phyloP scores from a whole-genome alignment of 2,888 invertebrate species.

The Lepidonotus clava region DNA sequence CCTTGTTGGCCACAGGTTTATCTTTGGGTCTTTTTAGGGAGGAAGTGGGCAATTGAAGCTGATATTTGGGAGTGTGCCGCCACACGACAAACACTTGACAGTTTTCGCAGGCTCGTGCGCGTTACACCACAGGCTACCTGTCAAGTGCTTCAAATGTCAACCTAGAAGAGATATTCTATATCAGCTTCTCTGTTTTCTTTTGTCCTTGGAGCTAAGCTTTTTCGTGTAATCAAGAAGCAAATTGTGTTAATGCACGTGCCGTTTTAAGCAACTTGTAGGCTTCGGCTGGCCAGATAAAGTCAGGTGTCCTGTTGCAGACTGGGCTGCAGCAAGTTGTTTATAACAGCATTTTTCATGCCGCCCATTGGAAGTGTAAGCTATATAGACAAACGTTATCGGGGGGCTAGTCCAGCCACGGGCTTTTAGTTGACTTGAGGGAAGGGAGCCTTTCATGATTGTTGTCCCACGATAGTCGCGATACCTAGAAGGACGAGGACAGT shows the following conservation, averaged over 20 bases:
- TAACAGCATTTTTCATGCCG: neutral
- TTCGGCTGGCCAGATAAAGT: neutral
- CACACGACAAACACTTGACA: conserved; percentile 48
- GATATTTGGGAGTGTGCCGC: conserved; percentile 40
- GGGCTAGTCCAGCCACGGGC: neutral
- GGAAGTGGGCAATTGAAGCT: conserved; percentile 50
- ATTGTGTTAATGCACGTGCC: conserved; percentile 47
- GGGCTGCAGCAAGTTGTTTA: neutral
- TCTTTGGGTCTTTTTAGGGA: conserved; percentile 37
- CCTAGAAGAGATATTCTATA: neutral
- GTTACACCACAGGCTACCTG: neutral
- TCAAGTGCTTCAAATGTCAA: conserved; percentile 39
- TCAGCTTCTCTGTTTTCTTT: conserved; percentile 23
- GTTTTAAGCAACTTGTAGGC: neutral
- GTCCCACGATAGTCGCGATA: neutral
- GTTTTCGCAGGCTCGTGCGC: conserved; percentile 19
- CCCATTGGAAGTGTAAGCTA: neutral
- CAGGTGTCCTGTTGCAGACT: neutral
- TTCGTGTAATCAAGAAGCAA: conserved; percentile 18
- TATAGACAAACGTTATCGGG: conserved; percentile 1
- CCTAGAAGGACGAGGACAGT: neutral
- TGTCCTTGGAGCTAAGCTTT: neutral
- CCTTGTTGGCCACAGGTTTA: conserved; percentile 3
- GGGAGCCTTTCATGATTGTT: neutral
- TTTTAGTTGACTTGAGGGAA: neutral